Evolutionary conservation across 2,113 vertebrate genomes (phyloP).

Genomic region (Nyctereutes procyonoides): DNA sequence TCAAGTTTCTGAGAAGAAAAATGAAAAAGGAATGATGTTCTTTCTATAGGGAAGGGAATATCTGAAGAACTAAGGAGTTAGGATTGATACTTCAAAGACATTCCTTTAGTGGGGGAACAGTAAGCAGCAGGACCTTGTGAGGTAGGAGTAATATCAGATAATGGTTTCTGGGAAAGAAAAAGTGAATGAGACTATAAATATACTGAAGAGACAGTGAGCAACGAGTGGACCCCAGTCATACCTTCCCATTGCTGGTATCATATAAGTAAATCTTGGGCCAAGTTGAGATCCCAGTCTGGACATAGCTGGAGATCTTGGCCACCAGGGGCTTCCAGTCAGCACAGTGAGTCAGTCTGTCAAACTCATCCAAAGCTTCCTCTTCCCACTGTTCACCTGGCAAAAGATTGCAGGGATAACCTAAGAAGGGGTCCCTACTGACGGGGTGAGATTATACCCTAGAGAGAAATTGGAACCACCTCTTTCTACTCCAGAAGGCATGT

Average conservation of each 20-base stretch:
- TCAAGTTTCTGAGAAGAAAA: conserved; percentile 87
- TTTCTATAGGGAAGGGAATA: not conserved
- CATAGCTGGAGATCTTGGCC: conserved; percentile 93
- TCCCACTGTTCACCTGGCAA: conserved; percentile 89
- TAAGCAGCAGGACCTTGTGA: not conserved
- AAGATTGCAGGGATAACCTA: not conserved
- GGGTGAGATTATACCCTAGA: not conserved
- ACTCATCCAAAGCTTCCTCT: conserved; percentile 90
- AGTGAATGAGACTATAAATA: not conserved
- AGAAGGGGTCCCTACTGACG: not conserved
- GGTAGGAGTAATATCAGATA: not conserved
- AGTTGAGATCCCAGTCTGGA: conserved; percentile 86
- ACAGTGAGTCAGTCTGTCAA: conserved; percentile 91
- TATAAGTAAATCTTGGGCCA: conserved; percentile 92
- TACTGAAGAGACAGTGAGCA: not conserved
- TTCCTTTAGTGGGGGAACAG: not conserved
- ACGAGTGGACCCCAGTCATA: conserved; percentile 57
- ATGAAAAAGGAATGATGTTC: not conserved
- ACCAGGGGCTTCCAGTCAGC: conserved; percentile 91
- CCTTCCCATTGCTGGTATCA: conserved; percentile 84
- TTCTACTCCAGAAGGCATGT: not conserved
- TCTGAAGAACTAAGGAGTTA: not conserved
- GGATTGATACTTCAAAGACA: not conserved
- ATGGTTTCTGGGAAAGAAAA: conserved; percentile 44
- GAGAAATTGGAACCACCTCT: not conserved